Base-by-base conservation (phyloP, 2,797 vertebrate species). In the Philypnodon macrostomus region DNA sequence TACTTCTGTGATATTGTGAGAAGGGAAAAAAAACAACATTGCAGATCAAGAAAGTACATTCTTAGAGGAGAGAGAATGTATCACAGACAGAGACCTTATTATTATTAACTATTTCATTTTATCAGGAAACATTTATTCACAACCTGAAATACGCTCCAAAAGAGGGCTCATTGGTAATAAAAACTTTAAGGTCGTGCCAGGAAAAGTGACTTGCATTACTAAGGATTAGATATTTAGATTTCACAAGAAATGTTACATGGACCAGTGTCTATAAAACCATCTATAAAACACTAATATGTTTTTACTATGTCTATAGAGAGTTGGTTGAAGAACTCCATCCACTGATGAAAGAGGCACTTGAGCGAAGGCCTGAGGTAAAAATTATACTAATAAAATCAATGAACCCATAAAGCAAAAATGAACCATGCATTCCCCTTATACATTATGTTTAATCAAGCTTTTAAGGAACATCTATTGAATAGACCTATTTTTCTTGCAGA, bases 281-380 rank as follows among this genome's bases (percentile, higher is more conserved):
- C n/a, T n/a, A n/a, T n/a, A n/a, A n/a, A n/a, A n/a, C n/a, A n/a
- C n/a, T n/a, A n/a, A n/a, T n/a, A n/a, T 17, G 23, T 56, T 11
- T 9, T 59, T 26, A 71, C 15, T 77, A 24, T 63, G 54, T 33
- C n/a, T n/a, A 27, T 51, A 91, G 90, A 47, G 90, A 91, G 55
- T 83, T 98, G 8, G 95, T 98, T 2, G 96, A 98, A 89, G 96
- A 98, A 74, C 94, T 98, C 47, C 95, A 98, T 67, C 96, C 96
- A 2, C 66, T 98, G 58, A 98, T 98, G 96, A 98, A 98, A 78
- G 95, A 98, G 84, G 95, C 95, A 4, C 87, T 98, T 63, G 96
- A 98, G 73, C 92, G 96, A 53, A 92, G 95, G 37, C 90, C 90
- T 10, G 90, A 91, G 90, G 90, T 91, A 69, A 70, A 12, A 48